A percentile compares a stretch with the other conserved stretches of the same genome.
These are phyloP conservation scores for Rallus crepitans DNA, from an alignment of 2,797 vertebrate genomes.

Conservation along the genomic window DNA sequence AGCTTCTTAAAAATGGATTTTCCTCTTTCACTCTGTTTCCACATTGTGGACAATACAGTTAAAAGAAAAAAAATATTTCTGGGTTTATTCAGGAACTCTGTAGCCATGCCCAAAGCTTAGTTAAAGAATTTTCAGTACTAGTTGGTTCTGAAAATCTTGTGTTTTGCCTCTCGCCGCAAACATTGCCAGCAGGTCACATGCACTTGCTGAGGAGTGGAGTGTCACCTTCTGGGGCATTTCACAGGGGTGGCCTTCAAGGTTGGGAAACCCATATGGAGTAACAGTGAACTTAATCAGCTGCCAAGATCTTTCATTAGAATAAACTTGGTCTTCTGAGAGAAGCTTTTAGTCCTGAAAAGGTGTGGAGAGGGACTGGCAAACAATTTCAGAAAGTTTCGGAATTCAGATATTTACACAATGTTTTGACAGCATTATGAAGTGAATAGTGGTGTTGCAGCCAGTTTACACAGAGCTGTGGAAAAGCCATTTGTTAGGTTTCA, in stretches of 20 bases:
- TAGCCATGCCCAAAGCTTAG: neutral
- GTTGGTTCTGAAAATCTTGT: neutral
- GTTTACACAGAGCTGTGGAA: neutral
- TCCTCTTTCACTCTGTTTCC: neutral
- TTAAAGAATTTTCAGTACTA: neutral
- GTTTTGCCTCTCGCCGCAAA: neutral
- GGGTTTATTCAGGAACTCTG: neutral
- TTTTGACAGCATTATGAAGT: neutral
- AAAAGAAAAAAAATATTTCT: neutral
- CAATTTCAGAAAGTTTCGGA: neutral
- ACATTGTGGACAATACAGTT: neutral
- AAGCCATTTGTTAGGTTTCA: neutral
- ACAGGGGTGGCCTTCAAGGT: neutral
- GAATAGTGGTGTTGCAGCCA: neutral
- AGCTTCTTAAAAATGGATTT: neutral
- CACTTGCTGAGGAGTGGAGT: neutral
- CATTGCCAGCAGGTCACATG: neutral
- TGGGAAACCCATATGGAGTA: neutral
- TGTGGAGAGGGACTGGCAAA: neutral
- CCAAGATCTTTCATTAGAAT: neutral
- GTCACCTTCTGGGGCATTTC: neutral
- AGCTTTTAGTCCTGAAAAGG: neutral
- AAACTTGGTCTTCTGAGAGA: neutral
- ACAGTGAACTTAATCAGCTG: neutral
- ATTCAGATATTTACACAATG: neutral